Evolutionary conservation across 2,888 invertebrate species (phyloP).

Genomic region (Stomorhina lunata): DNA sequence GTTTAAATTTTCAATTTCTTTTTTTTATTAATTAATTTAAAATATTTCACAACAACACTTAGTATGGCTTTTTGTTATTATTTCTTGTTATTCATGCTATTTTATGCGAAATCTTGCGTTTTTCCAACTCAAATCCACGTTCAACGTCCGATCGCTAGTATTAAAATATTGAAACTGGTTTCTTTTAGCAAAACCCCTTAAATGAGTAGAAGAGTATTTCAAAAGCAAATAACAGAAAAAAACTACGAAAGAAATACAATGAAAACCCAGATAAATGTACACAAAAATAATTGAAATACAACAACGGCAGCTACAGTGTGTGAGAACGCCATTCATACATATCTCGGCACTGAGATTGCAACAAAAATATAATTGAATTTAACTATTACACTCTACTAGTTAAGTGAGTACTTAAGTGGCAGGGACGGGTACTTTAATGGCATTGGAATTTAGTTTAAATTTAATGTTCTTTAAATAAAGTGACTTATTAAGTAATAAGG

Average conservation of each 20-base stretch:
- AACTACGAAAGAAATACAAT: constrained; percentile 9
- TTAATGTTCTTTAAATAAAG: too few relatives aligned
- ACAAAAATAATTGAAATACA: constrained; percentile 13
- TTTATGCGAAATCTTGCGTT: constrained; percentile 5
- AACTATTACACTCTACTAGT: not conserved
- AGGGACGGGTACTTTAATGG: not conserved
- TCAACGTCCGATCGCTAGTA: constrained; percentile 64
- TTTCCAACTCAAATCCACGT: constrained; percentile 10
- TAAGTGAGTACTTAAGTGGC: not conserved
- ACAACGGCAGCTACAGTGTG: not conserved
- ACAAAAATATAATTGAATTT: not conserved
- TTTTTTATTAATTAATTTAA: not conserved
- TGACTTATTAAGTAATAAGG: too few relatives aligned
- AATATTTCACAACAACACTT: not conserved
- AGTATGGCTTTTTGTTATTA: constrained; percentile 24
- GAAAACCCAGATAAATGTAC: constrained; percentile 30
- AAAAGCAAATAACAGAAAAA: constrained; percentile 24
- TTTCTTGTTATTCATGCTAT: not conserved
- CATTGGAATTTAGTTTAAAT: not conserved
- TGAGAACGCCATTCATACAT: not conserved
- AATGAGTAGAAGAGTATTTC: constrained; percentile 38
- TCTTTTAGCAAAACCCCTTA: constrained; percentile 60
- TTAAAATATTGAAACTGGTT: constrained; percentile 67
- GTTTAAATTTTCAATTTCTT: not conserved
- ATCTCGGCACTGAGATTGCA: not conserved